Evolutionary conservation across 2,797 vertebrate species (phyloP).

Genomic region (Sphenodon punctatus): DNA sequence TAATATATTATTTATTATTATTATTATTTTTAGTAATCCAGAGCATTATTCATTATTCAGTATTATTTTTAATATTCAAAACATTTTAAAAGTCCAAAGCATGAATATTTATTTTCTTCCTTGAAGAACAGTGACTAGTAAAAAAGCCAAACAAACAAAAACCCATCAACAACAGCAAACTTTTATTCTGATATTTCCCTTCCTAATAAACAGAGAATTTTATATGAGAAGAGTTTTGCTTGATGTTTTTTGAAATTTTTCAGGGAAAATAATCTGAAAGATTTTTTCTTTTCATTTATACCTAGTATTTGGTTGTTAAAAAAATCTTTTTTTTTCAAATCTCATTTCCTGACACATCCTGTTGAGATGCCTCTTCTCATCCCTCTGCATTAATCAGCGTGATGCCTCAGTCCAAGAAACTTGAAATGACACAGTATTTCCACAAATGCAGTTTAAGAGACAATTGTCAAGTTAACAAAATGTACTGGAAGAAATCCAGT

Average conservation of each 20-base stretch:
- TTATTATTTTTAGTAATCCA: not conserved
- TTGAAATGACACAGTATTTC: not conserved
- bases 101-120: not conserved
- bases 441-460: not conserved
- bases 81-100: not conserved
- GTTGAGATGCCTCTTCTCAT: not conserved
- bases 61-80: not conserved
- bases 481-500: not conserved
- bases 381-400: not conserved
- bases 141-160: accelerated
- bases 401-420: not conserved
- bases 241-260: not conserved
- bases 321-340: not conserved
- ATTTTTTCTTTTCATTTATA: not conserved
- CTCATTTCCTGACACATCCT: not conserved
- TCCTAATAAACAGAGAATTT: constrained; percentile 1
- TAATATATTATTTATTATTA: not conserved
- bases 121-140: not conserved
- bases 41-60: not conserved
- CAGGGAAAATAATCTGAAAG: not conserved
- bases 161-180: too few relatives aligned
- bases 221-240: not conserved
- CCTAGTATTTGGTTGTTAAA: not conserved
- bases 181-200: not conserved
- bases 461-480: not conserved